phyloP scores from a whole-genome alignment of 2,888 invertebrate species.

The Pterostichus madidus region DNA sequence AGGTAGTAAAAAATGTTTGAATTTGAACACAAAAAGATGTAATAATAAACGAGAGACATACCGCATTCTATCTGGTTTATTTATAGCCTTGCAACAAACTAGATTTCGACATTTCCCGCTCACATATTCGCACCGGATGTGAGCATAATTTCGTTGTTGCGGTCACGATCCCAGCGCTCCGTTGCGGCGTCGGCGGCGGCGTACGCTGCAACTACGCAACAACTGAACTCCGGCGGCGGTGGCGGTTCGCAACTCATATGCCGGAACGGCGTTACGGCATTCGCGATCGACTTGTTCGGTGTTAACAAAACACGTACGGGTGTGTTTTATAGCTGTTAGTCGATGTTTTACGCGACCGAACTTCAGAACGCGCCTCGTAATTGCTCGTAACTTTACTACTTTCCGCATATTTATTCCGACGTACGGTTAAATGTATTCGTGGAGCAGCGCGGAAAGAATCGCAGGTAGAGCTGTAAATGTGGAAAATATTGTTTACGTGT shows the following conservation, averaged over 20 bases:
- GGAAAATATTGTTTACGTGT: slow-evolving; percentile 43
- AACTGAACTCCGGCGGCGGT: neutral
- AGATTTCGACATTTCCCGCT: slow-evolving; percentile 58
- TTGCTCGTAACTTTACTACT: slow-evolving; percentile 65
- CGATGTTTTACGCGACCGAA: slow-evolving; percentile 63
- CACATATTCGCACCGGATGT: slow-evolving; percentile 54
- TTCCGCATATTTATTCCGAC: slow-evolving; percentile 62
- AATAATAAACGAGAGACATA: slow-evolving; percentile 33
- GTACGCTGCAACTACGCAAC: slow-evolving; percentile 16
- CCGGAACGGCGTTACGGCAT: neutral
- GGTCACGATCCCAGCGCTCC: slow-evolving; percentile 53
- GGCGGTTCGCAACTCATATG: slow-evolving; percentile 11
- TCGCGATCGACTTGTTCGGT: slow-evolving; percentile 56
- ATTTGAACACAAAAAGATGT: slow-evolving; percentile 15
- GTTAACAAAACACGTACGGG: slow-evolving; percentile 65
- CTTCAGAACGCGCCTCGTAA: slow-evolving; percentile 60
- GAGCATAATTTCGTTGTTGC: slow-evolving; percentile 61
- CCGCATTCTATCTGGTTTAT: slow-evolving; percentile 53
- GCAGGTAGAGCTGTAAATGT: slow-evolving; percentile 30
- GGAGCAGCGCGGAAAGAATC: neutral
- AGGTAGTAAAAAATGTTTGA: neutral
- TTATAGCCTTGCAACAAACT: slow-evolving; percentile 51
- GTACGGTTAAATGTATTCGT: slow-evolving; percentile 44
- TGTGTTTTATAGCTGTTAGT: slow-evolving; percentile 62
- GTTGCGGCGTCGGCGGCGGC: neutral